Evolutionary conservation across 2,888 invertebrate genomes (phyloP), one percentile per base, ranked within the genome.

Genomic region (Exephanes ischioxanthus): DNA sequence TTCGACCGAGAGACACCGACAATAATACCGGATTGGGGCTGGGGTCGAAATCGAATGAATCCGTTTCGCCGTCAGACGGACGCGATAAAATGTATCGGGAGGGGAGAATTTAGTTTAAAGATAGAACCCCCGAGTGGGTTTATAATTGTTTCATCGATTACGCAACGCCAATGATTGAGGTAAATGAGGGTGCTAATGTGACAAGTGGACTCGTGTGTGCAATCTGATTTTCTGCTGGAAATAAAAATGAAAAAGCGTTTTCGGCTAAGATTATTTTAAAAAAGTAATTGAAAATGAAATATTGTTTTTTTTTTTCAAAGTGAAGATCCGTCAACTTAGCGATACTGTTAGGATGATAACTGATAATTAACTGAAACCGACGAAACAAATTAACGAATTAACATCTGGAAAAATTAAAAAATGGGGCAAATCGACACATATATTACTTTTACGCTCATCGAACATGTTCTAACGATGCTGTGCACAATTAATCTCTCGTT

Each of bases 131-230:
- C 19, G 63, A 63, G 63, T 33, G n/a, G 58, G 26, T 82, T 75
- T 79, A 72, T 67, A 80, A 80, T 70, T 68, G 80, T 77, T 51
- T 22, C 33, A 61, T 67, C 48, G 80, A 82, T 82, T 82, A 79
- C 58, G 82, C 85, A 85, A 82, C 53, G 70, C 58, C 51, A 85
- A 79, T 77, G 83, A 73, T 63, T 7, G 61, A 73, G 71, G 68
- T 37, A 55, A 85, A 85, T 86, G 85, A 86, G 80, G 77, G 80
- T 83, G 83, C 77, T 86, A 78, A 79, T 58, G 80, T 80, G 80
- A 83, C 53, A 72, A 85, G 71, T 61, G 80, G 76, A 72, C 72
- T 67, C 72, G 71, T 83, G 82, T 83, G 71, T 83, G 83, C 83
- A 72, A 61, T 80, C 63, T 75, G 79, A 58, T 68, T 55, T 45